Conservation (phyloP, 2,113 vertebrate genomes). For the Callionymus lyra region DNA sequence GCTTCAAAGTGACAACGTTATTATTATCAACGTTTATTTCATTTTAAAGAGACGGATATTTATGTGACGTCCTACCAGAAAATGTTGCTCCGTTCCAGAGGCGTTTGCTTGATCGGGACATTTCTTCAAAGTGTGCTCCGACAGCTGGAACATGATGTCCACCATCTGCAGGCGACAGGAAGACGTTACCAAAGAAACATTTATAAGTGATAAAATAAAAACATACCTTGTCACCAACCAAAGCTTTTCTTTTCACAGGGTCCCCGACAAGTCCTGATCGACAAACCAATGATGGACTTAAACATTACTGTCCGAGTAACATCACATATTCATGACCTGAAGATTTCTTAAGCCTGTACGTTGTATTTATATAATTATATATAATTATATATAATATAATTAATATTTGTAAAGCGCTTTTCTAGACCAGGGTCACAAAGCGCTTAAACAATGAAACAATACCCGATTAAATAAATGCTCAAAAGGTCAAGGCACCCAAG, state of each 20-base stretch:
- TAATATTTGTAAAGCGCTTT: too few relatives aligned
- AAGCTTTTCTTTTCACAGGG: slow-evolving; percentile 75
- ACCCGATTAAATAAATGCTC: too few relatives aligned
- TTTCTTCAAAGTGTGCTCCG: slow-evolving; percentile 81
- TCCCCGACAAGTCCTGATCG: slow-evolving; percentile 81
- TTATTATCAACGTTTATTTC: too few relatives aligned
- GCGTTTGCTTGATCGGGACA: slow-evolving; percentile 94
- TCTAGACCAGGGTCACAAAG: too few relatives aligned
- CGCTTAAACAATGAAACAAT: too few relatives aligned
- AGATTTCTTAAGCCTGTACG: neutral
- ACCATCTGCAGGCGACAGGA: slow-evolving; percentile 73
- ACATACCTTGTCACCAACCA: slow-evolving; percentile 84
- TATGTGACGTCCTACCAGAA: slow-evolving; percentile 68
- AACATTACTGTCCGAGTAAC: neutral
- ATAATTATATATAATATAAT: neutral
- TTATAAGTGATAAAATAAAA: neutral
- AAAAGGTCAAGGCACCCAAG: too few relatives aligned
- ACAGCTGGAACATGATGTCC: slow-evolving; percentile 86
- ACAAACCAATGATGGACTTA: too few relatives aligned
- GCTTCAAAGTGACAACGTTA: too few relatives aligned
- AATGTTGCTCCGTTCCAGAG: slow-evolving; percentile 94
- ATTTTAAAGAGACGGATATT: neutral
- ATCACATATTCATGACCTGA: neutral
- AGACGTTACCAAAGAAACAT: rapidly evolving
- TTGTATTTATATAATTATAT: too few relatives aligned